phyloP scores from a whole-genome alignment of 2,888 invertebrate genomes.

The Craniophora ligustri region DNA sequence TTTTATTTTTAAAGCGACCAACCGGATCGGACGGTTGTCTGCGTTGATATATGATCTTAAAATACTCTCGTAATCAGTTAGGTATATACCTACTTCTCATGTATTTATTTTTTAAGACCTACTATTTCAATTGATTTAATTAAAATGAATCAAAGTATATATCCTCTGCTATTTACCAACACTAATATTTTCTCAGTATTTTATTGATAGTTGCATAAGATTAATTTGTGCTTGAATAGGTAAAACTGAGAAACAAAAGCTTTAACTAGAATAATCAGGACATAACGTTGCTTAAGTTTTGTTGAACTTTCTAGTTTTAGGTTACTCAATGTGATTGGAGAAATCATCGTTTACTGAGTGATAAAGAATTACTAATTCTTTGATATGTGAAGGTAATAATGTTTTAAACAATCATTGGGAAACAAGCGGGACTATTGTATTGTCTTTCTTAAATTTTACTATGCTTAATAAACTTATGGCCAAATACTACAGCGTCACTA shows the following conservation, averaged over 20 bases:
- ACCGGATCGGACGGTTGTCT: too few relatives aligned
- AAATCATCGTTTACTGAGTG: constrained; percentile 17
- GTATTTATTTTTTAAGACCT: too few relatives aligned
- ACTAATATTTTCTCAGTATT: too few relatives aligned
- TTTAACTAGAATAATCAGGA: constrained; percentile 33
- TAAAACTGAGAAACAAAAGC: constrained; percentile 7
- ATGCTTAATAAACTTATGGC: too few relatives aligned
- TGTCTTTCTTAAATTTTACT: background rate
- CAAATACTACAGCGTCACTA: too few relatives aligned
- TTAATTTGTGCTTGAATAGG: background rate
- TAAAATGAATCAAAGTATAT: too few relatives aligned
- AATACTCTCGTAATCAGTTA: too few relatives aligned
- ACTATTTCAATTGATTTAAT: too few relatives aligned
- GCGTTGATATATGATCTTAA: too few relatives aligned
- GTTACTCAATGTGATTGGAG: constrained; percentile 31
- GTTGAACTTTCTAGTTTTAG: constrained; percentile 27
- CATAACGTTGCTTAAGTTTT: constrained; percentile 30
- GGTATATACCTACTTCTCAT: too few relatives aligned
- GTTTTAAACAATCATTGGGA: background rate
- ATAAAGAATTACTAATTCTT: constrained; percentile 2
- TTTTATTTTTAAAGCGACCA: too few relatives aligned
- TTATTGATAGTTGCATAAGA: constrained; percentile 12
- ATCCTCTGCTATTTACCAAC: too few relatives aligned
- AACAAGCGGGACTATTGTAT: background rate
- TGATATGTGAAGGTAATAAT: constrained; percentile 2